Conservation (phyloP, 1,140 invertebrate genomes). For the Melitaea cinxia region DNA sequence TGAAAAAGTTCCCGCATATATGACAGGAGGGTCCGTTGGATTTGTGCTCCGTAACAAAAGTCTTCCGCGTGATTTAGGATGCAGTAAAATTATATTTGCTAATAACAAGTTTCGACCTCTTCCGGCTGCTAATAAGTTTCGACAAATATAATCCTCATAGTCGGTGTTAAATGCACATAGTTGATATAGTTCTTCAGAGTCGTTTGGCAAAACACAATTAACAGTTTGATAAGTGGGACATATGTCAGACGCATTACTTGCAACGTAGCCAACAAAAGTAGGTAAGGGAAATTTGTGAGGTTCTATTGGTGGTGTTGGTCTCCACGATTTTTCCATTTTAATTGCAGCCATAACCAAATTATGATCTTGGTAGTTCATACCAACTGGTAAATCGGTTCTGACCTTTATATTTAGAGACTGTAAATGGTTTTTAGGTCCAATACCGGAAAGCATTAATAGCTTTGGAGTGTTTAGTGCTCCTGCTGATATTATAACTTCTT, state of each 20-base stretch:
- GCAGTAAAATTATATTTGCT: constrained; percentile 22
- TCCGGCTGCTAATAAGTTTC: constrained; percentile 24
- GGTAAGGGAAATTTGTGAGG: constrained; percentile 85
- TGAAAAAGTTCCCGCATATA: constrained; percentile 29
- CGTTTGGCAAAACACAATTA: constrained; percentile 25
- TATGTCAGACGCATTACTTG: constrained; percentile 26
- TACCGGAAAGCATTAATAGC: constrained; percentile 86
- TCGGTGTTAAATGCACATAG: constrained; percentile 30
- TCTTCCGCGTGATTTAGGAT: constrained; percentile 42
- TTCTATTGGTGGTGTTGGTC: constrained; percentile 65
- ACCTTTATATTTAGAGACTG: constrained; percentile 83
- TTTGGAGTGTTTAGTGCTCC: constrained; percentile 84
- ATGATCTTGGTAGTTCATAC: constrained; percentile 87
- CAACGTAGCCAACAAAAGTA: constrained; percentile 36
- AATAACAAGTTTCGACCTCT: constrained; percentile 28
- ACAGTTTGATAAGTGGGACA: constrained; percentile 40
- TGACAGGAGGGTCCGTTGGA: constrained; percentile 26
- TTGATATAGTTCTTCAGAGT: constrained; percentile 14
- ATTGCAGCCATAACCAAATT: constrained; percentile 84
- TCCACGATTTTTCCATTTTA: constrained; percentile 78
- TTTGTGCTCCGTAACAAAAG: constrained; percentile 35
- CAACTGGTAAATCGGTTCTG: constrained; percentile 85
- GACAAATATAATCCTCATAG: constrained; percentile 30
- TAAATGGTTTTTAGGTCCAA: constrained; percentile 84
- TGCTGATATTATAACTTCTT: constrained; percentile 85